These are phyloP conservation scores for Heteropelma amictum DNA, from an alignment of 2,888 invertebrate genomes.

Conservation along the genomic window DNA sequence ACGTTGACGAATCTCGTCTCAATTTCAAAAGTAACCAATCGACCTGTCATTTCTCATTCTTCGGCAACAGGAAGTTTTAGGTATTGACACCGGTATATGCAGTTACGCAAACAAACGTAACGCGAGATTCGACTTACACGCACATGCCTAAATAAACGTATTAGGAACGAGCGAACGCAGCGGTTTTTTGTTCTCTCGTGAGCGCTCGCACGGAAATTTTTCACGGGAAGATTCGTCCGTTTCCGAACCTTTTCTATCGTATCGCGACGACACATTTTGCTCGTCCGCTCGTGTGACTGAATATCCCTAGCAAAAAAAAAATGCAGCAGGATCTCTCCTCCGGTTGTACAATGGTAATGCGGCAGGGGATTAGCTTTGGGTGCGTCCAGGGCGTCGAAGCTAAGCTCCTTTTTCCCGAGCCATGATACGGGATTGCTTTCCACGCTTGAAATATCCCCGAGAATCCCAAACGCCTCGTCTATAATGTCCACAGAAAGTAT, in stretches of 20 bases:
- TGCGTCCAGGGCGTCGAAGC: conserved; percentile 69
- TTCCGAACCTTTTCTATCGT: conserved; percentile 17
- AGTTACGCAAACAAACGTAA: too few relatives aligned
- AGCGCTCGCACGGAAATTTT: conserved; percentile 20
- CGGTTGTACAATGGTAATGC: not conserved
- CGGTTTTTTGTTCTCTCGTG: not conserved
- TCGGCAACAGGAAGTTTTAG: too few relatives aligned
- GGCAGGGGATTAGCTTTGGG: conserved; percentile 67
- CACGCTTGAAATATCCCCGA: conserved; percentile 70
- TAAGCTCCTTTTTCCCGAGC: conserved; percentile 64
- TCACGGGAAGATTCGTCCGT: not conserved
- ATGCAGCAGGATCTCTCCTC: conserved; percentile 58
- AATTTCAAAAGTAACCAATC: too few relatives aligned
- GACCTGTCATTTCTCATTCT: too few relatives aligned
- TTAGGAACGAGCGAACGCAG: not conserved
- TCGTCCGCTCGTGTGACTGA: conserved; percentile 23
- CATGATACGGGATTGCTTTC: conserved; percentile 73
- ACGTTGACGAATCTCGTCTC: too few relatives aligned
- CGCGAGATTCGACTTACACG: too few relatives aligned
- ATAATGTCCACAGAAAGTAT: not conserved
- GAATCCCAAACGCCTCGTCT: conserved; percentile 14
- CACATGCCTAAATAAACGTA: too few relatives aligned
- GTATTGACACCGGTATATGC: too few relatives aligned
- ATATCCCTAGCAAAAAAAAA: conserved; percentile 49
- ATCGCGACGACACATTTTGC: conserved; percentile 31